Conservation (phyloP, 2,113 vertebrate genomes). For the Prionailurus bengalensis region DNA sequence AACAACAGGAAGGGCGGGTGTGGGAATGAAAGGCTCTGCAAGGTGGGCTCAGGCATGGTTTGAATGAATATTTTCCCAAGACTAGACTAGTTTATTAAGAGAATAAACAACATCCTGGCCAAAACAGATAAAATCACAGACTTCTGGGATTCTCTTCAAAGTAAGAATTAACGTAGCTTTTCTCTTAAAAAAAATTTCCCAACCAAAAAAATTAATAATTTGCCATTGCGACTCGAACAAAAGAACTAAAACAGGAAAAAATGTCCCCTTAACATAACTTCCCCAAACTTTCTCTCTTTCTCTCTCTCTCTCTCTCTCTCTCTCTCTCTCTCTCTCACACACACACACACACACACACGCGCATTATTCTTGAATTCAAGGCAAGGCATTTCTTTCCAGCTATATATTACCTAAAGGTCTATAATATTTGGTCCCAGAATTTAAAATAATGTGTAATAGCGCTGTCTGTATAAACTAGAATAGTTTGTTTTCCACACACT, state of each 20-base stretch:
- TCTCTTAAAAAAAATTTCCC: constrained; percentile 26
- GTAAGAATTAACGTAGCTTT: background rate
- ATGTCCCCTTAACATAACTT: background rate
- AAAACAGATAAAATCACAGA: constrained; percentile 33
- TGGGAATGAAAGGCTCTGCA: background rate
- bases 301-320: too few relatives aligned
- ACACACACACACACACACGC: fast-evolving
- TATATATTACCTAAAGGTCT: constrained; percentile 23
- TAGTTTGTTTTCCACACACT: constrained; percentile 47
- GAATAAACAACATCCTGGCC: background rate
- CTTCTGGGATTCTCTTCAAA: background rate
- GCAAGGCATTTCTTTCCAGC: constrained; percentile 33
- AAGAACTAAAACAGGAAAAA: constrained; percentile 13
- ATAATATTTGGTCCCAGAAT: constrained; percentile 32
- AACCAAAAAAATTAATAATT: background rate
- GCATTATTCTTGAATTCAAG: background rate
- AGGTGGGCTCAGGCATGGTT: background rate
- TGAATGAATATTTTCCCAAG: constrained; percentile 9
- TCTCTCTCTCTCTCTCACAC: too few relatives aligned
- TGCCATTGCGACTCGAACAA: background rate
- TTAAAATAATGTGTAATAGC: constrained; percentile 47
- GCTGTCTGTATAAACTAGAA: background rate
- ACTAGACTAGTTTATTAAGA: constrained; percentile 39
- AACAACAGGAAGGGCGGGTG: constrained; percentile 18
- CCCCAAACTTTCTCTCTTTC: background rate